These are phyloP conservation scores for Paratilapia polleni DNA, from an alignment of 2,113 vertebrate genomes.

Conservation along the genomic window DNA sequence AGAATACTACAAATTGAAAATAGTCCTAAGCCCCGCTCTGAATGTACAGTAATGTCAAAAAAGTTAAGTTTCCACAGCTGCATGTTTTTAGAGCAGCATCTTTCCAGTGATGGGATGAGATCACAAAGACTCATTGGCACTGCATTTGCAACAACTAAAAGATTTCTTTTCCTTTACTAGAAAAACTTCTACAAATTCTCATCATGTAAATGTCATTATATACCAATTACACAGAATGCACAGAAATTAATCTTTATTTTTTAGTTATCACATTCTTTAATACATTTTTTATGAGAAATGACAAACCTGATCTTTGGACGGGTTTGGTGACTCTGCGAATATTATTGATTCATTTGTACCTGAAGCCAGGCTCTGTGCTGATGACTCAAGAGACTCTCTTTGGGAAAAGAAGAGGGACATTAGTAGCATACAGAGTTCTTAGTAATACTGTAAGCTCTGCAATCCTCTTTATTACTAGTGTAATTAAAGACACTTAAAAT, in stretches of 20 bases:
- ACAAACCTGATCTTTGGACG: not conserved
- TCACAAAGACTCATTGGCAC: not conserved
- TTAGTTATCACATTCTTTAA: not conserved
- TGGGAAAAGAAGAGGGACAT: not conserved
- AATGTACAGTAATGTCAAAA: not conserved
- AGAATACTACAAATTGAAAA: not conserved
- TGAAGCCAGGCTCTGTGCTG: accelerated
- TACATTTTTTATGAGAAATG: not conserved
- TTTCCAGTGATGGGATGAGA: not conserved
- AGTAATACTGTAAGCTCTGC: not conserved
- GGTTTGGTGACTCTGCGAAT: not conserved
- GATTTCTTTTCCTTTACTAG: not conserved
- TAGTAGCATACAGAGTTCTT: accelerated
- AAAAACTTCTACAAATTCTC: too few species aligned
- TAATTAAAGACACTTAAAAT: accelerated
- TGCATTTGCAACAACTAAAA: not conserved
- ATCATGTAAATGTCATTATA: not conserved
- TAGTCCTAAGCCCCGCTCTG: not conserved
- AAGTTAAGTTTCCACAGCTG: too few species aligned
- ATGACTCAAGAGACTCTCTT: conserved; percentile 36
- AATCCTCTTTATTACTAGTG: not conserved
- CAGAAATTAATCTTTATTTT: not conserved
- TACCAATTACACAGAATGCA: too few species aligned
- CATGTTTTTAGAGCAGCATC: not conserved
- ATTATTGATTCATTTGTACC: not conserved